These are phyloP conservation scores for Rhopalosiphum padi DNA, from an alignment of 1,140 invertebrate species.

Conservation along the genomic window DNA sequence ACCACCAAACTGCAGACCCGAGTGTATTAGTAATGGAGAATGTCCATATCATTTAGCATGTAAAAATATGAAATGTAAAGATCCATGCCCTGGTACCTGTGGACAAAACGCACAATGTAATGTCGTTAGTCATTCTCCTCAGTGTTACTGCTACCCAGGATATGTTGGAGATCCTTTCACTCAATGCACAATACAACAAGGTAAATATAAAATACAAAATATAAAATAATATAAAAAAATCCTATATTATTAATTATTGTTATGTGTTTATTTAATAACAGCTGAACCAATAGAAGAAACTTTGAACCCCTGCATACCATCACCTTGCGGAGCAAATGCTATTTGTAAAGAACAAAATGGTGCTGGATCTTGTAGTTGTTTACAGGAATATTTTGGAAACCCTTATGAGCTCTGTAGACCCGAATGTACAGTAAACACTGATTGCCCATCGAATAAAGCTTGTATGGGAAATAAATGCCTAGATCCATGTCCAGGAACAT, in stretches of 20 bases:
- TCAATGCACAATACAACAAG: slow-evolving; percentile 66
- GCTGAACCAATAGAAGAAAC: slow-evolving; percentile 59
- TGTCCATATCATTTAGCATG: slow-evolving; percentile 68
- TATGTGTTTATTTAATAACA: slow-evolving; percentile 59
- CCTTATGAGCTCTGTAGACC: slow-evolving; percentile 66
- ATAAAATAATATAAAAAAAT: slow-evolving; percentile 62
- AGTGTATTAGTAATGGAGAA: slow-evolving; percentile 75
- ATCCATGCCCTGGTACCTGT: slow-evolving; percentile 68
- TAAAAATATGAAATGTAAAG: slow-evolving; percentile 66
- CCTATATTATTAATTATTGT: slow-evolving; percentile 61
- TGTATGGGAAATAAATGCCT: slow-evolving; percentile 66
- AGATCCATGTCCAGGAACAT: slow-evolving; percentile 66
- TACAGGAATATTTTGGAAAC: slow-evolving; percentile 64
- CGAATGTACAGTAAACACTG: slow-evolving; percentile 65
- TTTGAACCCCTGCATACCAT: slow-evolving; percentile 65
- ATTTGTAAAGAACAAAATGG: slow-evolving; percentile 71
- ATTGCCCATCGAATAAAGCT: slow-evolving; percentile 64
- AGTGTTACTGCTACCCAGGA: slow-evolving; percentile 66
- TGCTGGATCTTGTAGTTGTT: slow-evolving; percentile 68
- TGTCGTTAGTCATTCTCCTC: slow-evolving; percentile 65
- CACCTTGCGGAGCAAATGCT: slow-evolving; percentile 69
- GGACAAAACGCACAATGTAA: slow-evolving; percentile 67
- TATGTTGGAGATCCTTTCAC: slow-evolving; percentile 67
- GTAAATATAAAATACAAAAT: slow-evolving; percentile 64
- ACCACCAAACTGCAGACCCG: slow-evolving; percentile 76